Base-by-base conservation (phyloP, 2,888 invertebrate species). In the Drosophila lutescens region DNA sequence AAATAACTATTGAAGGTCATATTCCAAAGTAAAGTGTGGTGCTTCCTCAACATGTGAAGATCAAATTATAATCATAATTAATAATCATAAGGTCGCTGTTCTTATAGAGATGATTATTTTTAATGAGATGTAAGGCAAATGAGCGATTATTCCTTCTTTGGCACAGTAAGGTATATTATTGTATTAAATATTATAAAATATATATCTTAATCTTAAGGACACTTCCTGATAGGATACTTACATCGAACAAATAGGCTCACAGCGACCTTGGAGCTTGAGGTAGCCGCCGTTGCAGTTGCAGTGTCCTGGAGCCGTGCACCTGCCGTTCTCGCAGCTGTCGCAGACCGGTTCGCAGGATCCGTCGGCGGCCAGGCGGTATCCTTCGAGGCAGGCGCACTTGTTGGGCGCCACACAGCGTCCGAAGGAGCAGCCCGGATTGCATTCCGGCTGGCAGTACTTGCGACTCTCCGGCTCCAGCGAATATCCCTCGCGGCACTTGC, bases 231-330 rank as follows among this genome's bases (percentile, higher is more conserved):
- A 23, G 23, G 23, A 10, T 20, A 17, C 47, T 17, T 75, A 92
- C 92, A 76, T 79, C 7, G 79, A 61, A 76, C 93, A 93, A 10
- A 90, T 76, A 12, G 92, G 92, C 26, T 90, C 86, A 66, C 93
- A 93, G 41, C 77, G 59, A 34, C 75, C 79, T 61, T 93, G 91
- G 0, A 93, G 90, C 65, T 92, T 91, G 9, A 91, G 86, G 78
- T 93, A 95, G 0, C 95, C 95, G 3, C 90, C 79, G 20, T 92
- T 90, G 79, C 95, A 95, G 30, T 89, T 92, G 87, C 95, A 95
- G 2, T 93, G 91, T 50, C 94, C 94, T 0, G 95, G 94, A 0
- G 93, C 93, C 0, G 93, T 93, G 83, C 95, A 95, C 47, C 92
- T 92, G 26, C 95, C 95, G 74, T 94, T 93, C 4, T 81, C 84